phyloP scores from a whole-genome alignment of 2,797 vertebrate species.

The Thaleichthys pacificus region DNA sequence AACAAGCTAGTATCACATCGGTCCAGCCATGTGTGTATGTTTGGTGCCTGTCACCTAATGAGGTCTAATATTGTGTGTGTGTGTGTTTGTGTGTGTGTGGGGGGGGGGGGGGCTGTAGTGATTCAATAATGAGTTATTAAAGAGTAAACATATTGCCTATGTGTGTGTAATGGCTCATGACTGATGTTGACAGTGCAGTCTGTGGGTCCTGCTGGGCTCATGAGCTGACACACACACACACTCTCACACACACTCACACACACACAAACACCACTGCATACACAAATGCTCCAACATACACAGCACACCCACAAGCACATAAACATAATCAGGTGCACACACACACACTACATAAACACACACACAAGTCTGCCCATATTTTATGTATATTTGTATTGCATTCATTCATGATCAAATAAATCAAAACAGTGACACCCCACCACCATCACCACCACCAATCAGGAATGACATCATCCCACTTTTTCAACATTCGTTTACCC shows the following conservation, averaged over 20 bases:
- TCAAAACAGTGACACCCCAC: neutral
- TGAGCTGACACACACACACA: neutral
- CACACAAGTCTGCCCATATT: neutral
- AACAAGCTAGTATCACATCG: neutral
- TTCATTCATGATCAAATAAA: no score
- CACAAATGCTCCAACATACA: conserved; percentile 3
- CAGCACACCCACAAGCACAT: neutral
- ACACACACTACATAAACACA: neutral
- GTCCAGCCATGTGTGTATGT: conserved; percentile 10
- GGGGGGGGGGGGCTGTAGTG: neutral
- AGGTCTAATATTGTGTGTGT: conserved; percentile 15
- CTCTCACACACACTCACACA: conserved; percentile 20
- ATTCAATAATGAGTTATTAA: neutral
- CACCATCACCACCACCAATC: no score
- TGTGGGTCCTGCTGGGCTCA: neutral
- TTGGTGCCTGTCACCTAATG: neutral
- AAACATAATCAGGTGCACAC: neutral
- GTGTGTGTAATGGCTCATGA: conserved; percentile 9
- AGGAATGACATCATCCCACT: neutral
- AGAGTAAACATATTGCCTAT: conserved; percentile 2
- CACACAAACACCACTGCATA: conserved; percentile 16
- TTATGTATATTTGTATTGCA: no score
- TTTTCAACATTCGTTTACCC: neutral
- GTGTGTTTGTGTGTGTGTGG: conserved; percentile 19
- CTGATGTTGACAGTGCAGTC: conserved; percentile 10